Evolutionary conservation across 2,113 vertebrate genomes (phyloP), one percentile per base, ranked within the genome.

Genomic region (Mesembrinibis cayennensis): DNA sequence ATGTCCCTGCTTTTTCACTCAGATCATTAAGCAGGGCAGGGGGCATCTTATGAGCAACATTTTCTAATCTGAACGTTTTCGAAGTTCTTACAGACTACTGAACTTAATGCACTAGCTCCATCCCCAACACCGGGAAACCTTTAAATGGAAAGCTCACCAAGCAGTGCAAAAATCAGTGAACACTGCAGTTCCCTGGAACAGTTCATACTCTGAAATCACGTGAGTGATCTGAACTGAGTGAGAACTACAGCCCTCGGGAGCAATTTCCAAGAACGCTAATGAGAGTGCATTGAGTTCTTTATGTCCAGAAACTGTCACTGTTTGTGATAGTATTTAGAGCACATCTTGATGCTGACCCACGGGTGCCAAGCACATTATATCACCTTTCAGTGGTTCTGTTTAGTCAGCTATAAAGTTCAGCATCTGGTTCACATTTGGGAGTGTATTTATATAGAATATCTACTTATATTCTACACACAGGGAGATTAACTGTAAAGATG

Each of bases 371-470:
- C 6, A 8, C 58, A 42, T 91, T 85, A 52, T 45, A 74, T 67
- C 90, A 94, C 94, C 90, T 97, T 70, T 65, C 66, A 42, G 66
- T 58, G 61, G 16, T 82, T 86, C 67, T 77, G 67, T 78, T 93
- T 86, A 92, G 50, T 94, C 95, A 97, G 82, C 92, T 94, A 78
- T 42, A 44, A 95, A 95, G 79, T 93, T 93, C 88, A 67, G 85
- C 90, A 90, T 69, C 92, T 83, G 71, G 45, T 70, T 93, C 58
- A 50, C 63, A 55, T 66, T 81, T 0, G 6, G 63, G 79, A 85
- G 26, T 74, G 90, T 91, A 79, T 93, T 91, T 96, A 88, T 81
- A 88, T 2, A 59, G 71, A 66, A 86, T 38, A 91, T 30, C 70
- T 82, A 82, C 61, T 87, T 91, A 40, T 7, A 69, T 77, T 90